phyloP scores from a whole-genome alignment of 1,140 invertebrate species.

The Vanessa tameamea region DNA sequence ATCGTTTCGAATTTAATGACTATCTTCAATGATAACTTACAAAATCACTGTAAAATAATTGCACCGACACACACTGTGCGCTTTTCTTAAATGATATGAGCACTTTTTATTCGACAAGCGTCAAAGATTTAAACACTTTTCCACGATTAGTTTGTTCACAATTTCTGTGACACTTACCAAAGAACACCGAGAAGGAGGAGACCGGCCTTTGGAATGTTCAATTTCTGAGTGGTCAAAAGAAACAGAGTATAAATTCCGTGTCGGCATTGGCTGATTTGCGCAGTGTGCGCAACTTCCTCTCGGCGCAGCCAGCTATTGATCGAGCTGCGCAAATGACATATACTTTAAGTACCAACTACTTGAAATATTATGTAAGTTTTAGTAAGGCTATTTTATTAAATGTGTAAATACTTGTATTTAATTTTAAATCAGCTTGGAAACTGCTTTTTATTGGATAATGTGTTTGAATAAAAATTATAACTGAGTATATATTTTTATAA shows the following conservation, averaged over 20 bases:
- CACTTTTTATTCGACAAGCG: constrained; percentile 67
- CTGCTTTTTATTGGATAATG: background rate
- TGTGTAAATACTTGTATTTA: constrained; percentile 21
- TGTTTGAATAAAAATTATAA: constrained; percentile 9
- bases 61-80: constrained; percentile 69
- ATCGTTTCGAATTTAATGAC: constrained; percentile 37
- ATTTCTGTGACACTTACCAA: constrained; percentile 83
- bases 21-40: constrained; percentile 62
- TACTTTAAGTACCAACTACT: constrained; percentile 49
- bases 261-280: constrained; percentile 70
- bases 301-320: constrained; percentile 73
- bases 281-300: constrained; percentile 61
- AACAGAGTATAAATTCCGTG: constrained; percentile 70
- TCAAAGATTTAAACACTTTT: constrained; percentile 70
- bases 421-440: background rate
- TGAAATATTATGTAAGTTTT: constrained; percentile 9
- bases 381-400: constrained; percentile 6
- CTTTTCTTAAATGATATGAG: constrained; percentile 43
- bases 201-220: constrained; percentile 85
- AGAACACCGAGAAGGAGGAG: constrained; percentile 83
- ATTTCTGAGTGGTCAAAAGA: constrained; percentile 80
- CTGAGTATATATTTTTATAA: constrained; percentile 24
- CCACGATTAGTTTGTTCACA: constrained; percentile 74
- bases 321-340: constrained; percentile 58
- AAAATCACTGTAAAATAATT: constrained; percentile 73